Percentiles rank a stretch among this genome's conserved stretches.
Conservation (phyloP, 1,140 invertebrate species). For the Lerema accius region DNA sequence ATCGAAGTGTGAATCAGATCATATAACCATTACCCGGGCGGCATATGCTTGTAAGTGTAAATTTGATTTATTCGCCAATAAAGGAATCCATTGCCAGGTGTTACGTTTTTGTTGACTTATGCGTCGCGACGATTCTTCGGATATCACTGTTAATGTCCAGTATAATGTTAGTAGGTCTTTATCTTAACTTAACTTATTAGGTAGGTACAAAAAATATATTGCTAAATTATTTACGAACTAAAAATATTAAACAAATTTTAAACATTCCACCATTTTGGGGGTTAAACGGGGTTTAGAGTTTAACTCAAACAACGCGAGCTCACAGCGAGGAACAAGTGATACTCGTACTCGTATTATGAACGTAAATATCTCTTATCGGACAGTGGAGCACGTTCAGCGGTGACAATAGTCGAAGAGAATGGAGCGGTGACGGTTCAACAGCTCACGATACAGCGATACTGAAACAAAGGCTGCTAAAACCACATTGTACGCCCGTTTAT, state of each 20-base stretch:
- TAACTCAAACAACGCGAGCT: too few relatives aligned
- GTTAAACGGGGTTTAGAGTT: too few relatives aligned
- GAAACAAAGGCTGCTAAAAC: slow-evolving; percentile 7
- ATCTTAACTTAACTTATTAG: too few relatives aligned
- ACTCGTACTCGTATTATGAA: neutral
- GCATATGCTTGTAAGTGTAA: slow-evolving; percentile 22
- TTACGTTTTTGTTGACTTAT: slow-evolving; percentile 30
- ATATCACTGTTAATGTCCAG: too few relatives aligned
- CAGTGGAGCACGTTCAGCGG: neutral
- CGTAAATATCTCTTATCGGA: neutral
- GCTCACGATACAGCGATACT: slow-evolving; percentile 7
- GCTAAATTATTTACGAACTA: too few relatives aligned
- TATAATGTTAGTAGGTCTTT: too few relatives aligned
- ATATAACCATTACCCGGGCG: slow-evolving; percentile 29
- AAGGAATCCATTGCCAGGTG: slow-evolving; percentile 30
- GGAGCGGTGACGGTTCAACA: slow-evolving; percentile 1
- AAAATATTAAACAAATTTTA: too few relatives aligned
- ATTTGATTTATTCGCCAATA: slow-evolving; percentile 33
- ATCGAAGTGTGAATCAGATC: slow-evolving; percentile 31
- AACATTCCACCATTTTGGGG: too few relatives aligned
- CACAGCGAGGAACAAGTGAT: neutral
- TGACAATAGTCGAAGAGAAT: neutral
- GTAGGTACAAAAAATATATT: too few relatives aligned
- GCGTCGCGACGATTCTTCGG: slow-evolving; percentile 16
- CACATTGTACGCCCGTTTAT: slow-evolving; percentile 4